These are phyloP conservation scores for Drosophila arizonae DNA, from an alignment of 1,140 invertebrate genomes.

Conservation along the genomic window DNA sequence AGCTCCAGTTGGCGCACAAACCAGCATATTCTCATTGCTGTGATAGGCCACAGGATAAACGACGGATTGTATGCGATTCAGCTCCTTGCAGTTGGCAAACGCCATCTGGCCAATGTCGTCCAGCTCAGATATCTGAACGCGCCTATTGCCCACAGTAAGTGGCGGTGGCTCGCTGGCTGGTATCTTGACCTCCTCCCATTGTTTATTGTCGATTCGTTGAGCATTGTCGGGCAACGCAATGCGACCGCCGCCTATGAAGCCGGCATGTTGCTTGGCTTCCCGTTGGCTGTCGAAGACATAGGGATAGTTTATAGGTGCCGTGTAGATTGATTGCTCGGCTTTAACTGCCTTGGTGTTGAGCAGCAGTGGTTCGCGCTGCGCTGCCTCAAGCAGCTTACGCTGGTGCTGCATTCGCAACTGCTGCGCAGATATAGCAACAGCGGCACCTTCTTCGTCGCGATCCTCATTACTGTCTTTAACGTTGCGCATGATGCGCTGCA, in stretches of 20 bases:
- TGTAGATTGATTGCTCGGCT: conserved; percentile 39
- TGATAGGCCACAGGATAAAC: conserved; percentile 98
- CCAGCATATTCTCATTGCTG: conserved; percentile 98
- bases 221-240: conserved; percentile 91
- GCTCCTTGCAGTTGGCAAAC: conserved; percentile 92
- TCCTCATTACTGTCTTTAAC: conserved; percentile 84
- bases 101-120: conserved; percentile 94
- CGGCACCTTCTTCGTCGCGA: conserved; percentile 84
- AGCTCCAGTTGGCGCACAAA: conserved; percentile 97
- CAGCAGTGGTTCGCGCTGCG: conserved; percentile 82
- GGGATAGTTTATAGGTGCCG: conserved; percentile 86
- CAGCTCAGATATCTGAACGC: conserved; percentile 88
- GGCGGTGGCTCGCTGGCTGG: conserved; percentile 88
- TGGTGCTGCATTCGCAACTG: conserved; percentile 83
- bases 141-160: conserved; percentile 87
- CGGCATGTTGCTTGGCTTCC: conserved; percentile 87
- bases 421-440: conserved; percentile 75
- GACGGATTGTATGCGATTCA: conserved; percentile 98
- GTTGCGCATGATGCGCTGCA: conserved; percentile 85
- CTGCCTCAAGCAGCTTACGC: conserved; percentile 81
- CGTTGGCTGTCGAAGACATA: conserved; percentile 92
- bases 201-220: conserved; percentile 87
- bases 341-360: conserved; percentile 65
- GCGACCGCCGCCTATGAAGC: conserved; percentile 91
- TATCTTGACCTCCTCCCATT: conserved; percentile 94